Percentiles rank a stretch among this genome's conserved stretches.
These are phyloP conservation scores for Empidonax alnorum DNA, from an alignment of 2,113 vertebrate genomes.

Conservation along the genomic window DNA sequence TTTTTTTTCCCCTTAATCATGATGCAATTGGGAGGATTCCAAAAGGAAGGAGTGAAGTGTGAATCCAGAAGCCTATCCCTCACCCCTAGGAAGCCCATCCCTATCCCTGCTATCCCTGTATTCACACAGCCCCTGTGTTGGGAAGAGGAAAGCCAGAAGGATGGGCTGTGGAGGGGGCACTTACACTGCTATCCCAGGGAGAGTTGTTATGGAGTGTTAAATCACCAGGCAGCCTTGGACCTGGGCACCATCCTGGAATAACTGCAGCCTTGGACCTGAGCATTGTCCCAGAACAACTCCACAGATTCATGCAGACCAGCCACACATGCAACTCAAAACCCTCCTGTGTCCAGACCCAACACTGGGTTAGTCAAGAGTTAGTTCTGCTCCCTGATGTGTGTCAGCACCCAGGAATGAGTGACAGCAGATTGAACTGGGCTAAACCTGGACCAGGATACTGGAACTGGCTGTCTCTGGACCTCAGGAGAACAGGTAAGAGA, in stretches of 20 bases:
- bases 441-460: neutral
- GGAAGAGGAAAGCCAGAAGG: neutral
- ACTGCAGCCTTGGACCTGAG: neutral
- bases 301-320: neutral
- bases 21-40: neutral
- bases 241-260: neutral
- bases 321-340: neutral
- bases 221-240: neutral
- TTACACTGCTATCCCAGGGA: neutral
- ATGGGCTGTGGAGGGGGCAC: neutral
- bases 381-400: neutral
- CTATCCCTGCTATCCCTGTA: neutral
- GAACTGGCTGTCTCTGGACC: neutral
- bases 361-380: neutral
- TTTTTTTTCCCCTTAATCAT: neutral
- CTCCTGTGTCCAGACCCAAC: neutral
- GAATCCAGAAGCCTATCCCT: neutral
- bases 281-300: neutral
- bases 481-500: neutral
- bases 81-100: neutral
- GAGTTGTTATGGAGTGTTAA: fast-evolving
- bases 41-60: neutral
- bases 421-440: neutral
- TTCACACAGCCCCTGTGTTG: neutral
- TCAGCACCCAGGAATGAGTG: neutral